Base-by-base conservation (phyloP, 1,140 invertebrate genomes). In the roundworm (Caenorhabditis elegans) region DNA sequence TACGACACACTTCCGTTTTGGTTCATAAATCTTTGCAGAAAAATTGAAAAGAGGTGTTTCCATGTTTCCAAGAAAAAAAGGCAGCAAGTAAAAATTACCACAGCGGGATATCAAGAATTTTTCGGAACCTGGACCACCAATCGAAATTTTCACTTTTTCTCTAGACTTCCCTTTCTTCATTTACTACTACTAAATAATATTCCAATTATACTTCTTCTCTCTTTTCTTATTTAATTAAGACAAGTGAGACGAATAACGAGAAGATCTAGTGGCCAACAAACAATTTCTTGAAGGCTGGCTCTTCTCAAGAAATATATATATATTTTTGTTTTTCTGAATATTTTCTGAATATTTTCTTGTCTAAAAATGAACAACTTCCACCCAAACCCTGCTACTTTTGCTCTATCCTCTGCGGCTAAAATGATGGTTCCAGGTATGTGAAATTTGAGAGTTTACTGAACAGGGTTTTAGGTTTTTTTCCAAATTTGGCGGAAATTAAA, bases 361-460 rank as follows among this genome's bases (percentile, higher is more conserved):
- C 47, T 48, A n/a, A 48, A 13, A 13, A 48, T 48, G 49, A 53
- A 53, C 19, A 53, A 53, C 22, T 53, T 53, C 15, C 49, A 1
- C 31, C 26, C 26, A 60, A 60, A 5, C 19, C 34, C 53, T 34
- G 53, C 53, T 4, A 60, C 53, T 31, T 60, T 60, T 60, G 53
- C 53, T 4, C 53, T 60, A 2, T 60, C 53, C 34, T 60, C 53
- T 11, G 53, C 53, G 1, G 53, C 53, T 10, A 60, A 60, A 34
- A 60, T 60, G 53, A 60, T 60, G 53, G 34, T 60, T 26, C 53
- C 53, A 60, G 53, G 53, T 60, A 17, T n/a, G n/a, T n/a, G n/a
- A n/a, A n/a, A n/a, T n/a, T n/a, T n/a, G n/a, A n/a, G n/a, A n/a
- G n/a, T n/a, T n/a, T n/a, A n/a, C n/a, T n/a, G n/a, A n/a, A n/a